Conservation (phyloP, 2,888 invertebrate species). For the Venusia cambrica region DNA sequence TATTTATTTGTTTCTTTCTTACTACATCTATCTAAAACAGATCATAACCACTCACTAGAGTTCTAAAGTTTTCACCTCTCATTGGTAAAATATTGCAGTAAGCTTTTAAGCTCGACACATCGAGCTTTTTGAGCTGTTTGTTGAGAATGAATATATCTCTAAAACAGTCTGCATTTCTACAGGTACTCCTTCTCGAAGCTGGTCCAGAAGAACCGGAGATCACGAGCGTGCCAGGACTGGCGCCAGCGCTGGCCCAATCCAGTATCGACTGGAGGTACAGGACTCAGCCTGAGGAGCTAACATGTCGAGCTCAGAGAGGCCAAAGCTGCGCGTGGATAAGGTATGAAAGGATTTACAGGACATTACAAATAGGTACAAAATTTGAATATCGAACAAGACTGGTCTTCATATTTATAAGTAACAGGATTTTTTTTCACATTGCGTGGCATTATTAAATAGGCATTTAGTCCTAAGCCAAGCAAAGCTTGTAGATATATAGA, state of each 20-base stretch:
- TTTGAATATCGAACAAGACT: conserved; percentile 7
- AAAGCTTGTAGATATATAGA: no score
- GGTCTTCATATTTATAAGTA: conserved; percentile 6
- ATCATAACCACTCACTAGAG: no score
- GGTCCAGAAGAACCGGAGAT: conserved; percentile 85
- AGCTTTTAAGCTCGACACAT: no score
- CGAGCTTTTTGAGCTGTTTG: conserved; percentile 24
- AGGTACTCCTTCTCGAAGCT: conserved; percentile 85
- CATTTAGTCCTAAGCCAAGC: no score
- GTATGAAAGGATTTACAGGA: conserved; percentile 39
- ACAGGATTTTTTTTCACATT: no score
- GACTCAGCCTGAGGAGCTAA: conserved; percentile 83
- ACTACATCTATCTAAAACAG: no score
- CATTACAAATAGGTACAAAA: neutral
- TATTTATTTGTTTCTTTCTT: no score
- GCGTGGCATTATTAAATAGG: no score
- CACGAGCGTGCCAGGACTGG: conserved; percentile 84
- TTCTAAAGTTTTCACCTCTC: no score
- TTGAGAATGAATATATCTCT: no score
- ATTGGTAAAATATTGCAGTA: no score
- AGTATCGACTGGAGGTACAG: conserved; percentile 87
- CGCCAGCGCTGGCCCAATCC: conserved; percentile 80
- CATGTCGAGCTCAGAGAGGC: conserved; percentile 80
- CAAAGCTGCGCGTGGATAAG: conserved; percentile 81
- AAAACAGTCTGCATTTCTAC: no score